Conservation (phyloP, 2,797 vertebrate species). For the Syngnathus rostellatus region DNA sequence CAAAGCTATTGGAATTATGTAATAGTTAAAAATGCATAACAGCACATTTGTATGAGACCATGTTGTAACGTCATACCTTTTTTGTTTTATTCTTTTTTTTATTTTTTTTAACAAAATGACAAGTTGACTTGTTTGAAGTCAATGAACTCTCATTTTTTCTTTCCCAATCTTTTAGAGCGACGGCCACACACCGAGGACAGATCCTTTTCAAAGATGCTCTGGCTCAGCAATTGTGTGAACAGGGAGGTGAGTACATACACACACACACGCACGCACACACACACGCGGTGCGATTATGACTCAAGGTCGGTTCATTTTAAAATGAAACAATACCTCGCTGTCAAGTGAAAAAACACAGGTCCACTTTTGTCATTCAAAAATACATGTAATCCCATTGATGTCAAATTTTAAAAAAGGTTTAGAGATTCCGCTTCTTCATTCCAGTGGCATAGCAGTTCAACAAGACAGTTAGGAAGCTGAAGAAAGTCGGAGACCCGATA, state of each 20-base stretch:
- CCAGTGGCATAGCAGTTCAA: constrained; percentile 30
- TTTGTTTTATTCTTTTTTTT: too few species aligned
- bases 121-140: neutral
- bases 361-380: too few species aligned
- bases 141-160: neutral
- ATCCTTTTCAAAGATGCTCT: constrained; percentile 98
- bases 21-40: neutral
- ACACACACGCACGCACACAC: neutral
- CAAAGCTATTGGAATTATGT: neutral
- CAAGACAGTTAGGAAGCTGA: constrained; percentile 30
- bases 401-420: constrained; percentile 1
- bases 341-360: too few species aligned
- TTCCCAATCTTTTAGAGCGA: constrained; percentile 75
- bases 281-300: too few species aligned
- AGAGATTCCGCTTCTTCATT: constrained; percentile 30
- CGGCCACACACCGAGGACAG: constrained; percentile 92
- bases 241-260: constrained; percentile 82
- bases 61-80: neutral
- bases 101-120: neutral
- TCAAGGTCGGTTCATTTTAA: too few species aligned
- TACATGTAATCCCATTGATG: too few species aligned
- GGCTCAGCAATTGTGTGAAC: constrained; percentile 95
- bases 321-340: too few species aligned
- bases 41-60: neutral
- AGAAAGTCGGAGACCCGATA: constrained; percentile 57